Evolutionary conservation across 2,113 vertebrate genomes (phyloP).

Genomic region (Oncorhynchus keta): DNA sequence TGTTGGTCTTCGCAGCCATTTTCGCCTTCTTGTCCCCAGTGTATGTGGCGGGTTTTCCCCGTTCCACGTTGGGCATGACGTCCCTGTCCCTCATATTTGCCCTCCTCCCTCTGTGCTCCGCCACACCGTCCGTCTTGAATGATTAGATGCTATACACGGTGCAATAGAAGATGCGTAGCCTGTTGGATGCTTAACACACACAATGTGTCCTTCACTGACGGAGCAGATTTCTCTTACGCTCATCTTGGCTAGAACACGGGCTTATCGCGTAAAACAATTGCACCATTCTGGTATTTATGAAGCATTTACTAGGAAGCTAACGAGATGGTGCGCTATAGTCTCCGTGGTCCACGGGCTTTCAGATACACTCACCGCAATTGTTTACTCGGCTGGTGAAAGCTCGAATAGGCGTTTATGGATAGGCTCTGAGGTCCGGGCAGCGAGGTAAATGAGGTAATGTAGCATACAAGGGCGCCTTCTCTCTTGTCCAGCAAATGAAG

Average conservation of each 20-base stretch:
- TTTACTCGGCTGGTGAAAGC: background rate
- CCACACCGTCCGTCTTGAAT: constrained; percentile 66
- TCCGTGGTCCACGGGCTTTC: background rate
- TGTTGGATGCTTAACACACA: background rate
- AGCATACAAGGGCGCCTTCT: constrained; percentile 2
- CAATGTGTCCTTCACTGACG: background rate
- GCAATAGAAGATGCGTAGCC: constrained; percentile 1
- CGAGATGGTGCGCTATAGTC: background rate
- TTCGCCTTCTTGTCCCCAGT: constrained; percentile 89
- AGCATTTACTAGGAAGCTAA: background rate
- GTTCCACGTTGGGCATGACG: constrained; percentile 72
- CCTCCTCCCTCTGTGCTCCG: constrained; percentile 76
- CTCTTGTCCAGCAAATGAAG: constrained; percentile 30
- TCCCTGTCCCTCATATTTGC: constrained; percentile 79
- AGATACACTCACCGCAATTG: background rate
- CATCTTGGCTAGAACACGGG: background rate
- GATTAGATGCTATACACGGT: constrained; percentile 5
- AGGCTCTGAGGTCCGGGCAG: background rate
- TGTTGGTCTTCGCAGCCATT: constrained; percentile 87
- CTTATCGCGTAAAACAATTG: background rate
- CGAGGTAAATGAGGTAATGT: constrained; percentile 6
- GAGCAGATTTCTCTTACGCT: background rate
- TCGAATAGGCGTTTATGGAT: background rate
- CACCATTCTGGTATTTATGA: background rate
- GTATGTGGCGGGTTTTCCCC: constrained; percentile 85